Evolutionary conservation across 2,888 invertebrate species (phyloP), one percentile per base, ranked within the genome.

Genomic region (Archaeoteleia sp.): DNA sequence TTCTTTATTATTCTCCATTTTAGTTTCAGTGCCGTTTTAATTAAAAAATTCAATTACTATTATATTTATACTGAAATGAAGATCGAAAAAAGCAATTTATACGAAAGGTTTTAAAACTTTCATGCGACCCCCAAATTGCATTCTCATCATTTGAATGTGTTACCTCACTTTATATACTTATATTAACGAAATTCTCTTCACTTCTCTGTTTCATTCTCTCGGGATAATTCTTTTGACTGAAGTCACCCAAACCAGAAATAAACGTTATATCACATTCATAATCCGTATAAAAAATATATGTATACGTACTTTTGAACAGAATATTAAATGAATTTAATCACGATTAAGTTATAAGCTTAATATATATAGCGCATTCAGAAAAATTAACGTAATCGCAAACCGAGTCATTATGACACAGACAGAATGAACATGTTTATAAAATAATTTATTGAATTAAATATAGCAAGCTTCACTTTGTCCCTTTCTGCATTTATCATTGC

Each of bases 21-120:
- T 45, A 30, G 57, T 37, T 49, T 30, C 42, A 34, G 53, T 23
- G 65, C 58, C 27, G 58, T 58, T 58, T 66, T 58, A 58, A 66
- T 51, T 58, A 37, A 58, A 66, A 53, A 58, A 53, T 57, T 53
- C 57, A 65, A 65, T 65, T 57, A 65, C 37, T 29, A 58, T 58
- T 58, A 66, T 66, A 58, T 58, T 58, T 58, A 58, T 53, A 58
- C 34, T 39, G 53, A 8, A 15, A 32, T 42, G 35, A 34, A 30
- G 45, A 45, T 58, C 37, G 34, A 58, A 58, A 58, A 66, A 53
- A 48, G 53, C 53, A 58, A 66, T 66, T 58, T 66, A 65, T 53
- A 57, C 46, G 35, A 40, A 45, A 34, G 57, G 57, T 32, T 65
- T 65, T 65, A 51, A 51, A 51, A 58, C 40, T 53, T 63, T 35